Evolutionary conservation across 2,888 invertebrate genomes (phyloP).

Genomic region (Tenthredo scrophulariae): DNA sequence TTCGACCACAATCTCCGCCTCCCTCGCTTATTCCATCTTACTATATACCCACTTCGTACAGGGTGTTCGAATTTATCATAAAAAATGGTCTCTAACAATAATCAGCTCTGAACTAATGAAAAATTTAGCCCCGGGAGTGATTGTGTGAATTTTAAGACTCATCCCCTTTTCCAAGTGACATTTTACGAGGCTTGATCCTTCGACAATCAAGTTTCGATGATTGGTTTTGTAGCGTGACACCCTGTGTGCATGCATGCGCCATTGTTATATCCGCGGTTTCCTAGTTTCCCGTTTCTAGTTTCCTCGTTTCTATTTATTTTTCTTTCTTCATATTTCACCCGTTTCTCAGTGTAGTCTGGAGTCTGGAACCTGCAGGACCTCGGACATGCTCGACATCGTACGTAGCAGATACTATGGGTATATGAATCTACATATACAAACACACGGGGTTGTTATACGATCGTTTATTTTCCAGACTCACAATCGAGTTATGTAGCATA

Average conservation of each 20-base stretch:
- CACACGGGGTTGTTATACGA: constrained; percentile 22
- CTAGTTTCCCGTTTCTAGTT: constrained; percentile 23
- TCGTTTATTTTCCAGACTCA: constrained; percentile 17
- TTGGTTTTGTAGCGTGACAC: neutral
- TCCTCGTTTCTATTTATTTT: constrained; percentile 1
- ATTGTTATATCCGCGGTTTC: constrained; percentile 1
- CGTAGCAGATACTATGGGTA: neutral
- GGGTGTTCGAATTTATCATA: constrained; percentile 16
- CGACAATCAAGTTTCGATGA: neutral
- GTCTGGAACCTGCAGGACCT: constrained; percentile 2
- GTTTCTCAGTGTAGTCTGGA: neutral
- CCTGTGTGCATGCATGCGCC: neutral
- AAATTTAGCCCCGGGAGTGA: neutral
- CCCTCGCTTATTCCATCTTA: constrained; percentile 10
- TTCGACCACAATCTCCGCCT: constrained; percentile 23
- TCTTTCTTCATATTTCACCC: constrained; percentile 29
- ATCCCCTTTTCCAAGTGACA: accelerated
- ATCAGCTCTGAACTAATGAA: neutral
- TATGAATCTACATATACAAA: neutral
- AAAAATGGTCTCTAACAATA: neutral
- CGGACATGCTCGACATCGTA: constrained; percentile 11
- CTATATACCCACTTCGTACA: neutral
- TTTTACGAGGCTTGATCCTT: neutral
- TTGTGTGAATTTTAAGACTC: neutral
- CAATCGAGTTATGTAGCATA: constrained; percentile 9